Evolutionary conservation across 2,888 invertebrate genomes (phyloP).

Genomic region (Nomada goodeniana): DNA sequence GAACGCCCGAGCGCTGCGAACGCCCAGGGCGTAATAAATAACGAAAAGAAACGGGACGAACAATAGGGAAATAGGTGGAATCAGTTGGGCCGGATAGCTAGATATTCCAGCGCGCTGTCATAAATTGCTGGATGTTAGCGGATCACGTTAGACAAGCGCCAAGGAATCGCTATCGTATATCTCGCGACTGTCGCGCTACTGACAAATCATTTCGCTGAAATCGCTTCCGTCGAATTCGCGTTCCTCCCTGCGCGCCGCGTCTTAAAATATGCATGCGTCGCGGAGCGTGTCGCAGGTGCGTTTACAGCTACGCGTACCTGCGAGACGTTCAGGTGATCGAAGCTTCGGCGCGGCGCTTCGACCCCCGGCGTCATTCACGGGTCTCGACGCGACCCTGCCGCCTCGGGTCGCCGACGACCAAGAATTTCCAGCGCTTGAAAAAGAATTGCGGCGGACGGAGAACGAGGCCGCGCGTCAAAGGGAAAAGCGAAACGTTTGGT

Average conservation of each 20-base stretch:
- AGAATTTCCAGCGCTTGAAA: not conserved
- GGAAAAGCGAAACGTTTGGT: not conserved
- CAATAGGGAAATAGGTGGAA: conserved; percentile 48
- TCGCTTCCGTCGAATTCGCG: too few species aligned
- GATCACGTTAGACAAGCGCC: conserved; percentile 38
- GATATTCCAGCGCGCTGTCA: conserved; percentile 15
- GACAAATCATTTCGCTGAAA: conserved; percentile 43
- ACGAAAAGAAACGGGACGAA: conserved; percentile 39
- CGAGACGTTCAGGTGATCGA: conserved; percentile 1
- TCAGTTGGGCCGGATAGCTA: conserved; percentile 30
- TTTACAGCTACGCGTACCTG: not conserved
- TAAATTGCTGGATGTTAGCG: conserved; percentile 44
- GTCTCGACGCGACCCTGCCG: not conserved
- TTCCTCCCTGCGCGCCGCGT: not conserved
- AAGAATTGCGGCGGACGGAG: not conserved
- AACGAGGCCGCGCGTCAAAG: not conserved
- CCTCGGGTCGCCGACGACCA: not conserved
- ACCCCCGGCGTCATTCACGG: not conserved
- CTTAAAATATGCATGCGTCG: conserved; percentile 30
- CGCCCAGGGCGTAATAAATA: conserved; percentile 47
- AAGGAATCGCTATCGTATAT: conserved; percentile 46
- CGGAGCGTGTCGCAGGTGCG: conserved; percentile 33
- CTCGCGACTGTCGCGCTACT: conserved; percentile 30
- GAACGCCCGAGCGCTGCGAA: conserved; percentile 32
- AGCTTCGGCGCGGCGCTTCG: not conserved